Evolutionary conservation across 2,888 invertebrate species (phyloP).

Genomic region (Catocala fraxini): DNA sequence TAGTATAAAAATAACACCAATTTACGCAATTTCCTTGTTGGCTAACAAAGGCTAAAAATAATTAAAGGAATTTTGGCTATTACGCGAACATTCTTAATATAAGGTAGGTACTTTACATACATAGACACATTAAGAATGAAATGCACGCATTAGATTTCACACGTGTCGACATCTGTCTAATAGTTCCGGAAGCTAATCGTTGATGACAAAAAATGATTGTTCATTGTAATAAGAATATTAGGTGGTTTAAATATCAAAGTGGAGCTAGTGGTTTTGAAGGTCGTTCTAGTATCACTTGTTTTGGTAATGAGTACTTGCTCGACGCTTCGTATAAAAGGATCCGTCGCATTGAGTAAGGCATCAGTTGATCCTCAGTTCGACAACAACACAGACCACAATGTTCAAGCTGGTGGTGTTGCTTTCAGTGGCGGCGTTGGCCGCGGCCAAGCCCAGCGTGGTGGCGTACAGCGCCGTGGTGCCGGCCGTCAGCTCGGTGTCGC

Average conservation of each 20-base stretch:
- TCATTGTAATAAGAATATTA: conserved; percentile 40
- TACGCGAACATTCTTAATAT: neutral
- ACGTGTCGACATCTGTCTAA: conserved; percentile 28
- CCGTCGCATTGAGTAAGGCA: conserved; percentile 58
- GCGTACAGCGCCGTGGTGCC: conserved; percentile 66
- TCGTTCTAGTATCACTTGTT: conserved; percentile 70
- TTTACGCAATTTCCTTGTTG: conserved; percentile 4
- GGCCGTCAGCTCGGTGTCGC: conserved; percentile 60
- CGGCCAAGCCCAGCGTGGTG: conserved; percentile 80
- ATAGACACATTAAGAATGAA: conserved; percentile 3
- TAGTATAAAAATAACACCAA: conserved; percentile 1
- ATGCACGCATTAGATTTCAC: conserved; percentile 21
- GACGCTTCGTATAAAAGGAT: conserved; percentile 73
- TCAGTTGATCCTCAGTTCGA: conserved; percentile 77
- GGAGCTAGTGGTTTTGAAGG: conserved; percentile 69
- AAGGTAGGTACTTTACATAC: too few relatives aligned
- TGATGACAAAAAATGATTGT: conserved; percentile 51
- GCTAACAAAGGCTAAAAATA: neutral
- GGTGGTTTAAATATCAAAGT: conserved; percentile 56
- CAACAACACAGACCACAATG: conserved; percentile 83
- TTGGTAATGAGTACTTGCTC: conserved; percentile 55
- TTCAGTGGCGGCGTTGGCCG: conserved; percentile 87
- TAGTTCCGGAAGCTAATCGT: conserved; percentile 51
- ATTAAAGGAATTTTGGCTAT: neutral
- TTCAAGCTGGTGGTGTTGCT: conserved; percentile 88